Base-by-base conservation (phyloP, 2,888 invertebrate species). In the Perizoma flavofasciatum region DNA sequence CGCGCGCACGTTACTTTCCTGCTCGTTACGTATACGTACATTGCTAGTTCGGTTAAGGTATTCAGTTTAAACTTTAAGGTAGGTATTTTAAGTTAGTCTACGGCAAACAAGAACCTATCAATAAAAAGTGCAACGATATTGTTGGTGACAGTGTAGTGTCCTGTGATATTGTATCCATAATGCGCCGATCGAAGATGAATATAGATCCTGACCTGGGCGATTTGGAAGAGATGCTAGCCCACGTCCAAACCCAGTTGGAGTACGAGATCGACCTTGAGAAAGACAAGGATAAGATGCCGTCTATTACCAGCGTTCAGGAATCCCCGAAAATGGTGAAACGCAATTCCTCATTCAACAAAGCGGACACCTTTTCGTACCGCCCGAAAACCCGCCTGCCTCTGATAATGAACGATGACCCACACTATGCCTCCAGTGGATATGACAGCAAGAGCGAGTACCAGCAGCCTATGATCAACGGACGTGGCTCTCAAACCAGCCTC, bases 191-290 rank as follows among this genome's bases (percentile, higher is more conserved):
- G 41, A 90, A 88, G 66, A 72, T 89, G 71, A 88, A 81, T 39
- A 67, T 89, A 7, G 87, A 89, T 65, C 92, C 92, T 2, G 92
- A 92, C 67, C 66, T 92, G 46, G 91, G 90, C 0, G 92, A 92
- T 55, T 62, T 92, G 7, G 92, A 92, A 59, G 91, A 92, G 65
- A 92, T 92, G 92, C 72, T 92, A 22, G 92, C 92, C 0, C 85
- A 88, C 66, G 92, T 92, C 0, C 92, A 92, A 58, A 87, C 81
- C 0, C 92, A 92, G 60, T 65, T 92, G 5, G 92, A 92, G 66
- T 81, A 89, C 55, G 92, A 92, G 67, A 91, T 92, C 0, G 91
- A 89, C 41, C 49, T 86, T 53, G 89, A 89, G 60, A 86, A 81
- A 48, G 89, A 90, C 41, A 74, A 56, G 11, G 58, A 79, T 4